Percentiles rank a stretch among this genome's conserved stretches.
These are phyloP conservation scores for Casuarius casuarius DNA, from an alignment of 2,113 vertebrate species.

Conservation along the genomic window DNA sequence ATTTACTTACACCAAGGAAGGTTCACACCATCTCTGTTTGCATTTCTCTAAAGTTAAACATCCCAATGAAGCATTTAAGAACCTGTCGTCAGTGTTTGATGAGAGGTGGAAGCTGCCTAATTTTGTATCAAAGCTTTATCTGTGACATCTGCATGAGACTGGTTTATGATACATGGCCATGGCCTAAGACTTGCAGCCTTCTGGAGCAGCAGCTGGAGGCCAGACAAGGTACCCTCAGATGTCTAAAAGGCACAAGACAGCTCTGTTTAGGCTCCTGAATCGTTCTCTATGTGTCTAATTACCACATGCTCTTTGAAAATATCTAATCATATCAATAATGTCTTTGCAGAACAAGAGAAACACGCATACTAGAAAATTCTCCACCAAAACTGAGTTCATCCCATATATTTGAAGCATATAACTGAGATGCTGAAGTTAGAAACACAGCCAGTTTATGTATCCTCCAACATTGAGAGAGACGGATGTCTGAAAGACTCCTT, in stretches of 20 bases:
- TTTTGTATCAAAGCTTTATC: neutral
- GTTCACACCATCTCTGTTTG: neutral
- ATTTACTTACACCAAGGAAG: neutral
- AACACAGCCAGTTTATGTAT: neutral
- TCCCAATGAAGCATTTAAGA: neutral
- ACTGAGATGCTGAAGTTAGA: neutral
- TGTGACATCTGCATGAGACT: neutral
- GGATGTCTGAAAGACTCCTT: accelerated
- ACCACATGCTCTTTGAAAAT: neutral
- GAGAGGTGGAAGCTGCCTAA: neutral
- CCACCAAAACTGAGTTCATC: neutral
- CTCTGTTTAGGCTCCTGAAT: neutral
- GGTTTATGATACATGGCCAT: accelerated
- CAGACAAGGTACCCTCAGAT: neutral
- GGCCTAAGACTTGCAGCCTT: neutral
- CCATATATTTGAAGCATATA: neutral
- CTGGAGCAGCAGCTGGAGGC: neutral
- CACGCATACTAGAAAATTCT: neutral
- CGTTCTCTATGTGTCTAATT: neutral
- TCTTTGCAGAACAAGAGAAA: neutral
- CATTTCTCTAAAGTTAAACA: neutral
- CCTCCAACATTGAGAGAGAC: accelerated
- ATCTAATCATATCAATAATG: neutral
- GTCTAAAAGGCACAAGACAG: neutral
- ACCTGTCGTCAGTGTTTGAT: neutral